Conservation (phyloP, 2,888 invertebrate species). For the Apoda limacodes region DNA sequence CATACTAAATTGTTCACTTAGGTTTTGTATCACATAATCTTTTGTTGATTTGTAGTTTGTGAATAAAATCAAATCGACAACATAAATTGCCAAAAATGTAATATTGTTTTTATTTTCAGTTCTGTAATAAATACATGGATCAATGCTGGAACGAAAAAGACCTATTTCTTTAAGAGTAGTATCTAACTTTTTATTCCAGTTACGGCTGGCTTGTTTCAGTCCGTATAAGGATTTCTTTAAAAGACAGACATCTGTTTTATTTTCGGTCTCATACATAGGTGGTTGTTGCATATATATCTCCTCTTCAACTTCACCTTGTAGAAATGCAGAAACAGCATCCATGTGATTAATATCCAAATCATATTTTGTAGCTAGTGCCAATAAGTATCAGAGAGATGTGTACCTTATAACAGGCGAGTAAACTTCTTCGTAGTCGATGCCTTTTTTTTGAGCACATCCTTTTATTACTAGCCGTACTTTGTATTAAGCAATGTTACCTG, state of each 20-base stretch:
- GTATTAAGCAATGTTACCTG: constrained; percentile 10
- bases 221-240: constrained; percentile 12
- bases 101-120: constrained; percentile 18
- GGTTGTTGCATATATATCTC: constrained; percentile 21
- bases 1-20: constrained; percentile 17
- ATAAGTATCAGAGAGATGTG: constrained; percentile 17
- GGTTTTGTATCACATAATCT: constrained; percentile 13
- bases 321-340: constrained; percentile 19
- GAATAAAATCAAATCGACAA: constrained; percentile 6
- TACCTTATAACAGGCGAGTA: constrained; percentile 19
- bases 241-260: constrained; percentile 16
- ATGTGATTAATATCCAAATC: constrained; percentile 17
- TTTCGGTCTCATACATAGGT: constrained; percentile 11
- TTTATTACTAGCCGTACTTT: constrained; percentile 18
- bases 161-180: constrained; percentile 18
- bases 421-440: constrained; percentile 17
- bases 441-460: constrained; percentile 15
- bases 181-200: constrained; percentile 21
- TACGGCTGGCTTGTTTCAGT: constrained; percentile 2
- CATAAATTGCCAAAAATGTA: constrained; percentile 19
- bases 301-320: constrained; percentile 20
- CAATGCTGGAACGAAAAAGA: constrained; percentile 16
- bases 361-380: constrained; percentile 16
- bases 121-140: constrained; percentile 23
- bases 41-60: constrained; percentile 7